Evolutionary conservation across 2,113 vertebrate genomes (phyloP), one percentile per base, ranked within the genome.

Genomic region (Etheostoma cragini): DNA sequence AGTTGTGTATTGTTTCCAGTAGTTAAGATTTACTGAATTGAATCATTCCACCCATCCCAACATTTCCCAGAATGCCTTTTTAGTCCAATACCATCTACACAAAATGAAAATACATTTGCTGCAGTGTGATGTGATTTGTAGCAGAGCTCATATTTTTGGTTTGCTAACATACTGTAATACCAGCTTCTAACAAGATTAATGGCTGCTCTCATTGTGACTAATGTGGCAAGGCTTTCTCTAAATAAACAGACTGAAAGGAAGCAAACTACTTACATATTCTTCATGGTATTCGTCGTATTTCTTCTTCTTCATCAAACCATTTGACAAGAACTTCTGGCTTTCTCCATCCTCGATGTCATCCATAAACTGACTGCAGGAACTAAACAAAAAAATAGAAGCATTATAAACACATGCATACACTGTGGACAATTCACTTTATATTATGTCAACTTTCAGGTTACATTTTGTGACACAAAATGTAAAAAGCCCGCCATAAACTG

Each of bases 261-360:
- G 1, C 8, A 6, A 45, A 63, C 4, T 11, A 26, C 53, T 97
- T 96, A 99, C 98, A 85, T 96, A 97, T 95, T 99, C 98, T 90
- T 98, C 98, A 10, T 92, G 89, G 73, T 96, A 98, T 58, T 97
- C 96, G 66, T 97, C 96, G 78, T 97, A 94, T 90, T 96, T 98
- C 93, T 97, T 98, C 91, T 97, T 95, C 82, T 94, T 96, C 87
- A 95, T 89, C 87, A 97, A 95, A 42, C 96, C 97, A 50, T 97
- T 97, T 26, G 97, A 94, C 74, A 99, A 95, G 83, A 99, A 99
- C 91, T 96, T 97, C 85, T 97, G 97, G 89, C 96, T 97, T 91
- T 99, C 98, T 30, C 90, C 94, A 45, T 98, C 97, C 0, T 96
- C 96, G 2, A 94, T 96, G 8, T 96, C 94, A 1, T 95, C 96